Conservation (phyloP, 2,113 vertebrate genomes). For the Pongo pygmaeus region DNA sequence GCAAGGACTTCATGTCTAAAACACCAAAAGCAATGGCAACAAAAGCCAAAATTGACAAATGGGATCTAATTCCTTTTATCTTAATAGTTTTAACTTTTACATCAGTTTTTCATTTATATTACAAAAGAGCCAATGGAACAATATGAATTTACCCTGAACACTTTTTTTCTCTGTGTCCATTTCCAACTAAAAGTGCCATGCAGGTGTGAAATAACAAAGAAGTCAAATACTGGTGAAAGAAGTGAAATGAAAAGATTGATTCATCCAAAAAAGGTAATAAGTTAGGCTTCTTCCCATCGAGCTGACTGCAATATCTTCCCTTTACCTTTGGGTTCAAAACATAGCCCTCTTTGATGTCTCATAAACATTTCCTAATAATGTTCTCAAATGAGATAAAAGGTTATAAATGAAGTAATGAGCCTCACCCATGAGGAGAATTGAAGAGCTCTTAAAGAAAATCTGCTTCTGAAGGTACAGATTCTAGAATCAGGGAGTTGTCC, state of each 20-base stretch:
- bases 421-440: slow-evolving; percentile 8
- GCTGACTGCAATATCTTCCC: not conserved
- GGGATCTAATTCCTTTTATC: slow-evolving; percentile 25
- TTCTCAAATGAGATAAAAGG: slow-evolving; percentile 9
- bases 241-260: not conserved
- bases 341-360: not conserved
- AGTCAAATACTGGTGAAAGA: not conserved
- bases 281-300: not conserved
- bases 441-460: not conserved
- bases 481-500: not conserved
- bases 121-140: not conserved
- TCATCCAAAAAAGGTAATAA: not conserved
- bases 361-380: not conserved
- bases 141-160: not conserved
- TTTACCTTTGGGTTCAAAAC: not conserved
- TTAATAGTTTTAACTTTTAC: not conserved
- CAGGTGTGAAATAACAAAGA: not conserved
- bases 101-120: slow-evolving; percentile 8
- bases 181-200: not conserved
- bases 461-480: slow-evolving; percentile 35
- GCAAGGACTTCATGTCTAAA: no score
- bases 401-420: not conserved
- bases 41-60: no score
- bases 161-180: not conserved
- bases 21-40: no score